These are phyloP conservation scores for Taurulus bubalis DNA, from an alignment of 2,113 vertebrate genomes.

Conservation along the genomic window DNA sequence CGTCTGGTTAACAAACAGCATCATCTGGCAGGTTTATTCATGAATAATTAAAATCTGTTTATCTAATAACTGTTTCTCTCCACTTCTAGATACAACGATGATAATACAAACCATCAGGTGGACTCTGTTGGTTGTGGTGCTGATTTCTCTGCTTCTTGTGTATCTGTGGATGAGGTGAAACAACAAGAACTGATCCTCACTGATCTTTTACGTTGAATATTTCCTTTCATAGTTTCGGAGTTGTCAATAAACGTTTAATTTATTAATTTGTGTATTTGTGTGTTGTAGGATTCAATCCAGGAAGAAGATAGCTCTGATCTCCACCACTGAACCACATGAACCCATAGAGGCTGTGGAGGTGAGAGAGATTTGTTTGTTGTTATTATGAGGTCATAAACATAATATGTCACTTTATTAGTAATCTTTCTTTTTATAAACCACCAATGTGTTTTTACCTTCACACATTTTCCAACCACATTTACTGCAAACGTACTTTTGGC, in stretches of 20 bases:
- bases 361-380: neutral
- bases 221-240: neutral
- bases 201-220: neutral
- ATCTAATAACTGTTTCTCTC: neutral
- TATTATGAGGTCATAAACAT: neutral
- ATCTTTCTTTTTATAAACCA: no score
- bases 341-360: neutral
- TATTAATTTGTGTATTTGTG: neutral
- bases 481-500: neutral
- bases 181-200: neutral
- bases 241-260: neutral
- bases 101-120: neutral
- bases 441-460: no score
- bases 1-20: neutral
- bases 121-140: neutral
- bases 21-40: no score
- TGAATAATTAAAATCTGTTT: no score
- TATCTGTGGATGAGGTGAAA: slow-evolving; percentile 10
- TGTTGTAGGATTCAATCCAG: neutral
- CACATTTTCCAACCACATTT: neutral
- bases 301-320: slow-evolving; percentile 14
- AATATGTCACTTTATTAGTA: neutral
- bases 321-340: neutral
- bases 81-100: neutral
- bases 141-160: neutral